These are phyloP conservation scores for Pyrochroa serraticornis DNA, from an alignment of 2,888 invertebrate species.

Conservation along the genomic window DNA sequence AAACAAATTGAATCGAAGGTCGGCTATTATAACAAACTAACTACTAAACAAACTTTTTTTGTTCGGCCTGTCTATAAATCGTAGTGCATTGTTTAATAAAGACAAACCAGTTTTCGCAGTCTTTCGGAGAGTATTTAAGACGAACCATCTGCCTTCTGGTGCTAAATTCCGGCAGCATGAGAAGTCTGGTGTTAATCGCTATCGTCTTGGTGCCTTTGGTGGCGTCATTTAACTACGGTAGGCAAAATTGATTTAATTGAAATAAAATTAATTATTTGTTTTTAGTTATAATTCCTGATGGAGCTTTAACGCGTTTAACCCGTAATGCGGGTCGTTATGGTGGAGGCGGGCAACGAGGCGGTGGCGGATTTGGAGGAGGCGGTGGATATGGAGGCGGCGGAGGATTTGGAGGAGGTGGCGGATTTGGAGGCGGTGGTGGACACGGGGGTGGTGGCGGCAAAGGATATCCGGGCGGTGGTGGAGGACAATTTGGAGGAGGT, in stretches of 20 bases:
- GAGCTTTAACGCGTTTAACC: conserved; percentile 24
- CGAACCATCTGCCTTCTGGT: conserved; percentile 1
- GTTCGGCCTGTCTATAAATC: conserved; percentile 11
- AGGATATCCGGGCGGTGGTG: conserved; percentile 13
- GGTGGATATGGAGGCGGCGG: conserved; percentile 35
- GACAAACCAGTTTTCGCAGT: conserved; percentile 22
- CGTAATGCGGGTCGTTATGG: conserved; percentile 55
- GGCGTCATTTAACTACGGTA: neutral
- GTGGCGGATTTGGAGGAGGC: conserved; percentile 44
- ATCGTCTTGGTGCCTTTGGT: conserved; percentile 7
- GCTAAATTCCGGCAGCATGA: conserved; percentile 8
- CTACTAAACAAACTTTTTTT: conserved; percentile 20
- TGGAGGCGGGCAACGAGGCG: conserved; percentile 52
- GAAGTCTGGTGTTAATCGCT: conserved; percentile 8
- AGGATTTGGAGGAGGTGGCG: conserved; percentile 21
- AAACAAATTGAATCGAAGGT: conserved; percentile 15
- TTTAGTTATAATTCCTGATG: neutral
- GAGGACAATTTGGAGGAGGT: conserved; percentile 11
- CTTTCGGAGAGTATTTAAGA: conserved; percentile 23
- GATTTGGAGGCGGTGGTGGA: conserved; percentile 42
- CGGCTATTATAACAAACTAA: conserved; percentile 13
- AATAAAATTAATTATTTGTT: neutral
- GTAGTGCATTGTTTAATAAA: conserved; percentile 14
- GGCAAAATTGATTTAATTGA: neutral
- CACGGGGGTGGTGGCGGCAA: conserved; percentile 8